Conservation (phyloP, 2,113 vertebrate genomes). For the Thryonomys swinderianus region DNA sequence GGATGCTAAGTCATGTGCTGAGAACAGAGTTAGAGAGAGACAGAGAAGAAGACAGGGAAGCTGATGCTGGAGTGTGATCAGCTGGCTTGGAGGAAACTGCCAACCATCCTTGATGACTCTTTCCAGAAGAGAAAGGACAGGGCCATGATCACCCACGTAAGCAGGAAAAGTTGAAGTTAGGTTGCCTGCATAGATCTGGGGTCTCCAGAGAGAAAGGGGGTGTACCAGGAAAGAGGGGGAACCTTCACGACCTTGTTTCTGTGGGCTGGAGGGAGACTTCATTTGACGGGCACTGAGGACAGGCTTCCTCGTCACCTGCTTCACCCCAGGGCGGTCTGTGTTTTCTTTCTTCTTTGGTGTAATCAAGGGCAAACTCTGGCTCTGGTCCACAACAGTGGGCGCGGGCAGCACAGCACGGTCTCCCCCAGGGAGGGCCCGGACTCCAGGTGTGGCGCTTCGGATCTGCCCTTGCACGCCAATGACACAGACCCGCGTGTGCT, state of each 20-base stretch:
- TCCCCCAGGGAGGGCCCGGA: slow-evolving; percentile 54
- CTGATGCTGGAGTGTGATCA: background rate
- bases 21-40: background rate
- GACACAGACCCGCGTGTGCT: slow-evolving; percentile 18
- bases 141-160: background rate
- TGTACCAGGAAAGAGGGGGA: background rate
- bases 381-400: slow-evolving; percentile 7
- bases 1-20: background rate
- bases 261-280: background rate
- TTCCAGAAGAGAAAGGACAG: background rate
- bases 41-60: background rate
- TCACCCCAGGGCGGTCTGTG: background rate
- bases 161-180: background rate
- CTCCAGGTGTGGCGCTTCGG: background rate
- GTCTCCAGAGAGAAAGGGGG: background rate
- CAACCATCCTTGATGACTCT: background rate
- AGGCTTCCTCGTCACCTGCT: background rate
- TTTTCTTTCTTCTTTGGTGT: slow-evolving; percentile 49
- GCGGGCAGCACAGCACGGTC: slow-evolving; percentile 2
- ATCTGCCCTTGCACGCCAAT: background rate
- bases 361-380: slow-evolving; percentile 70
- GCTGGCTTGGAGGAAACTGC: background rate
- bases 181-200: background rate
- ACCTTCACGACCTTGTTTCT: background rate
- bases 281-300: slow-evolving; percentile 43